phyloP scores from a whole-genome alignment of 2,797 vertebrate genomes.

The Petrocephalus schoutedeni region DNA sequence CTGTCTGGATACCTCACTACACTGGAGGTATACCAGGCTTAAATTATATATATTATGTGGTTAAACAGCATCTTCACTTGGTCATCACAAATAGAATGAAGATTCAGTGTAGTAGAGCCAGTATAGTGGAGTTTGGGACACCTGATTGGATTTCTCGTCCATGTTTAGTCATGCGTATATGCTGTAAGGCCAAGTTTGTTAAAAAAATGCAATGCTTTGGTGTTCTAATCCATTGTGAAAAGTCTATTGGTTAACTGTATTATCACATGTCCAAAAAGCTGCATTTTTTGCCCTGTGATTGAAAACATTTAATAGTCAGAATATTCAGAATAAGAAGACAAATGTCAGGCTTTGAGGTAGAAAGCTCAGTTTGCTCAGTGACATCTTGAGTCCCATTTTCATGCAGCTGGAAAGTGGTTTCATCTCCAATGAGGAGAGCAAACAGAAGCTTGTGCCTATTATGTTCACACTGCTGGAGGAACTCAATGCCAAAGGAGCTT shows the following conservation, averaged over 20 bases:
- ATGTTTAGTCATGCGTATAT: background rate
- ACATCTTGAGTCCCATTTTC: slow-evolving; percentile 26
- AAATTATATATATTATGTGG: background rate
- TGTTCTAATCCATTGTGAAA: background rate
- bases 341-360: background rate
- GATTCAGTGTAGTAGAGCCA: background rate
- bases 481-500: slow-evolving; percentile 87
- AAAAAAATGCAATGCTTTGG: background rate
- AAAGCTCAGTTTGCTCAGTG: background rate
- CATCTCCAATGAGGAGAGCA: slow-evolving; percentile 93
- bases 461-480: slow-evolving; percentile 94
- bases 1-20: slow-evolving; percentile 94
- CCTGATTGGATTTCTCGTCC: background rate
- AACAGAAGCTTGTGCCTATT: slow-evolving; percentile 90
- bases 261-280: background rate
- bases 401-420: slow-evolving; percentile 92
- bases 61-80: background rate
- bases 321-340: background rate
- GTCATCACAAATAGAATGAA: background rate
- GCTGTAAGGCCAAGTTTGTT: too few species aligned
- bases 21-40: slow-evolving; percentile 72
- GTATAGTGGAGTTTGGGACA: background rate
- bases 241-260: background rate
- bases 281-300: background rate
- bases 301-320: background rate